A percentile compares a stretch with the other conserved stretches of the same genome.
Conservation (phyloP, 2,797 vertebrate species). For the Diplodus sargus region DNA sequence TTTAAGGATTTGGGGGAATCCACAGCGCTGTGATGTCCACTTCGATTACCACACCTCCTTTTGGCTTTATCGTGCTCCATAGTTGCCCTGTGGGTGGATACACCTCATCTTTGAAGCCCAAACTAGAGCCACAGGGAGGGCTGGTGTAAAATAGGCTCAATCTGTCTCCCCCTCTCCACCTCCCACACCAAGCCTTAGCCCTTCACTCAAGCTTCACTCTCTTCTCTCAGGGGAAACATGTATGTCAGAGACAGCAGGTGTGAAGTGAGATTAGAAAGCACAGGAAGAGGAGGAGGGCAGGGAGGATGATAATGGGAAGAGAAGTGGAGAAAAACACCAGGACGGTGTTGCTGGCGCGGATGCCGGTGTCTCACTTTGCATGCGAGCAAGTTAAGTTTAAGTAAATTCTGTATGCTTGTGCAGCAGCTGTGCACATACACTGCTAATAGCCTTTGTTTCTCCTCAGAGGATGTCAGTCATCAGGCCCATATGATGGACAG, state of each 20-base stretch:
- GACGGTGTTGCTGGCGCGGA: constrained; percentile 51
- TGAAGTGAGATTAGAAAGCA: constrained; percentile 83
- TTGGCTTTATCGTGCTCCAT: constrained; percentile 44
- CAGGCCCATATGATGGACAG: constrained; percentile 75
- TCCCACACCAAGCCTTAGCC: constrained; percentile 76
- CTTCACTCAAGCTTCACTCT: constrained; percentile 76
- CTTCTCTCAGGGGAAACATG: constrained; percentile 80
- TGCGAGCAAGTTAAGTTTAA: constrained; percentile 68
- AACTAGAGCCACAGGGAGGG: constrained; percentile 71
- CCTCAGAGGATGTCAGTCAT: constrained; percentile 68
- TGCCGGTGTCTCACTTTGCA: constrained; percentile 59
- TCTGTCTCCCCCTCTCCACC: constrained; percentile 70
- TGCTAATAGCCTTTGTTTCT: constrained; percentile 77
- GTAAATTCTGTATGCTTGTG: constrained; percentile 67
- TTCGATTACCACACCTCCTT: constrained; percentile 49
- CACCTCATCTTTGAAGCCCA: constrained; percentile 64
- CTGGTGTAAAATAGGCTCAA: constrained; percentile 74
- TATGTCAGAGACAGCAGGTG: constrained; percentile 83
- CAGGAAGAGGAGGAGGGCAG: constrained; percentile 60
- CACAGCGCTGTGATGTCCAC: constrained; percentile 36
- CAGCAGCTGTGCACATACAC: constrained; percentile 73
- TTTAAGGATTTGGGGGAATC: constrained; percentile 27
- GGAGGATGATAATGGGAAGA: constrained; percentile 64
- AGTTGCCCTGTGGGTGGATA: constrained; percentile 73
- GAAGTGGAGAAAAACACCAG: constrained; percentile 62